Evolutionary conservation across 2,113 vertebrate genomes (phyloP).

Genomic region (Eidolon helvum): DNA sequence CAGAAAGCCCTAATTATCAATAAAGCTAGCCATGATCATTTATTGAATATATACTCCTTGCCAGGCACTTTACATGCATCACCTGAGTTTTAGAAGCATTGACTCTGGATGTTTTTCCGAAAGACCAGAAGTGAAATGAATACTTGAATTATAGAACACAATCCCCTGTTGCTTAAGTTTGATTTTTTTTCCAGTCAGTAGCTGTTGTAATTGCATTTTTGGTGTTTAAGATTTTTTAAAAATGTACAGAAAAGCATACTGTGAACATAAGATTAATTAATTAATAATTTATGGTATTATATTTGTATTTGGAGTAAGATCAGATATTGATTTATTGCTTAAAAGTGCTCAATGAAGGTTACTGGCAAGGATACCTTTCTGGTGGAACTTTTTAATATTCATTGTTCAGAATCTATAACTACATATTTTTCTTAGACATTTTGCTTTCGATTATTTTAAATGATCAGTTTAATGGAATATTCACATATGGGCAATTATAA

Average conservation of each 20-base stretch:
- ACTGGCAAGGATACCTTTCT: background rate
- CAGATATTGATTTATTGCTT: background rate
- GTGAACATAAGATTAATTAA: background rate
- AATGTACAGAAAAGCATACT: background rate
- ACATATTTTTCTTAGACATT: background rate
- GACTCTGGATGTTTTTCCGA: background rate
- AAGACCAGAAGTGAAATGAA: background rate
- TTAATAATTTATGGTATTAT: background rate
- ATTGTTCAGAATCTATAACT: background rate
- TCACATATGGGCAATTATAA: background rate
- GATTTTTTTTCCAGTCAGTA: background rate
- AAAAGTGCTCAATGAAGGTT: background rate
- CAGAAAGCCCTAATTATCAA: background rate
- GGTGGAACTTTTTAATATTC: background rate
- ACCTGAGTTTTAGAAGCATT: background rate
- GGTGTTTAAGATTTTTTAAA: background rate
- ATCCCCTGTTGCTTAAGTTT: background rate
- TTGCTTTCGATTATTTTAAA: slow-evolving; percentile 45
- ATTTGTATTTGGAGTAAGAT: slow-evolving; percentile 16
- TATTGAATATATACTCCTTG: background rate
- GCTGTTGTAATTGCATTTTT: background rate
- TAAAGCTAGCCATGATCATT: background rate
- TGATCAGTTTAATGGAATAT: background rate
- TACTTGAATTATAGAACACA: background rate
- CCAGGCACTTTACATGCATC: background rate